Evolutionary conservation across 2,888 invertebrate species (phyloP), one percentile per base, ranked within the genome.

Genomic region (Clostera curtula): DNA sequence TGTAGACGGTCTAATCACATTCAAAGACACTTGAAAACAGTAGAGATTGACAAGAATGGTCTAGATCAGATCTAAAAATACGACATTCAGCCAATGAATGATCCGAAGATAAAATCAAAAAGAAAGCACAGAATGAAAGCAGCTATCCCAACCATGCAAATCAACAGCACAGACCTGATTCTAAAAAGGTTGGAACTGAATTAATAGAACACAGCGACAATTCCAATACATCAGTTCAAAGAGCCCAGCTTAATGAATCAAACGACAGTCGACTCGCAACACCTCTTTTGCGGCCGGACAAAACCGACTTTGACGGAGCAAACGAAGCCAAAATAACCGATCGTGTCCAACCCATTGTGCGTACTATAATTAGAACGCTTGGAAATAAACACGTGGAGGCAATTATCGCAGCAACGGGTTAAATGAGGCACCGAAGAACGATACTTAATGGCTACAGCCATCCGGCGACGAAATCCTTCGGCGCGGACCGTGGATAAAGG

Each of bases 371-470:
- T 82, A 83, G 80, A 72, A 58, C 55, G 70, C 66, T 68, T 69
- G 54, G 69, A 77, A 80, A 82, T 80, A 83, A 77, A 76, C 83
- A 83, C 83, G 77, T 83, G 83, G 77, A 71, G 73, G 83, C 82
- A 83, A 83, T 83, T 83, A 83, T 79, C 80, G 73, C 71, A 57
- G 75, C 70, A 73, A 71, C 74, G 76, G 71, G 79, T 77, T 80
- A 80, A 83, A 83, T 82, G 83, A 83, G 79, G 70, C 82, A 74
- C 69, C 67, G 64, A 71, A 74, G 61, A 67, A 67, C 69, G 64
- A 68, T 69, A 79, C 77, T 75, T 82, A 80, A 82, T 77, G 77
- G 71, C 67, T 62, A 63, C 72, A 68, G 59, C 66, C 59, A 79
- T 80, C 80, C 82, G 82, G 77, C 67, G 67, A 61, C 62, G 57